phyloP scores from a whole-genome alignment of 2,113 vertebrate genomes.

The Xiphophorus couchianus region DNA sequence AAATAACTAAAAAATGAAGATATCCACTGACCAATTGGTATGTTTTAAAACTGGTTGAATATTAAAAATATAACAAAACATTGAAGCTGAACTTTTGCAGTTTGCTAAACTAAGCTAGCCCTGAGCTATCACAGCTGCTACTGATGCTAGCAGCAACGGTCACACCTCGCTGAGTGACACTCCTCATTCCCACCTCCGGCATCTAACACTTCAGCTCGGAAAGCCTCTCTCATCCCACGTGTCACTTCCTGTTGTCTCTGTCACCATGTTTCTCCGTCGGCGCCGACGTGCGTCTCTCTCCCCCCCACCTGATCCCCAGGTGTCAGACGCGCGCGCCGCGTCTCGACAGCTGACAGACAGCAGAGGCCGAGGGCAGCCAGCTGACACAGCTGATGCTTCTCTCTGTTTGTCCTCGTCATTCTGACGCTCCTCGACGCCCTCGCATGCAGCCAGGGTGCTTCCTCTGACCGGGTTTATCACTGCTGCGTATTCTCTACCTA shows the following conservation, averaged over 20 bases:
- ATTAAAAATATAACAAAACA: neutral
- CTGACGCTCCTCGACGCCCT: neutral
- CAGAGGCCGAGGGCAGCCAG: conserved; percentile 16
- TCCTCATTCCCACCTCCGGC: conserved; percentile 12
- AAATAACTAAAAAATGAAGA: neutral
- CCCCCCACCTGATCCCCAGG: conserved; percentile 48
- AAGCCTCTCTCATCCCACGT: conserved; percentile 18
- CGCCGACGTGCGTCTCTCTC: conserved; percentile 17
- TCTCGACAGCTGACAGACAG: conserved; percentile 57
- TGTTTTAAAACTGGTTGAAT: neutral
- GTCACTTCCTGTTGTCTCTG: conserved; percentile 50
- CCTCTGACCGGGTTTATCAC: neutral
- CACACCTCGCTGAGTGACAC: conserved; percentile 25
- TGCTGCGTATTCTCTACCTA: neutral
- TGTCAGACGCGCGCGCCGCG: conserved; percentile 26
- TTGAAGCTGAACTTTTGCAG: neutral
- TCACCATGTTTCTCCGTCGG: conserved; percentile 27
- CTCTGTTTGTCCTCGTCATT: conserved; percentile 58
- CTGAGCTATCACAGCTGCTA: conserved; percentile 1
- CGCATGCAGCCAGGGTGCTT: neutral
- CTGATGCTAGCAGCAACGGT: neutral
- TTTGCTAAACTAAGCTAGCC: neutral
- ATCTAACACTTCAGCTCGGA: conserved; percentile 18
- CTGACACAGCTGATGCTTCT: conserved; percentile 38
- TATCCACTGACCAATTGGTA: neutral